A percentile compares a stretch with the other conserved stretches of the same genome.
These are phyloP conservation scores for Spilarctia lutea DNA, from an alignment of 2,888 invertebrate species.

Conservation along the genomic window DNA sequence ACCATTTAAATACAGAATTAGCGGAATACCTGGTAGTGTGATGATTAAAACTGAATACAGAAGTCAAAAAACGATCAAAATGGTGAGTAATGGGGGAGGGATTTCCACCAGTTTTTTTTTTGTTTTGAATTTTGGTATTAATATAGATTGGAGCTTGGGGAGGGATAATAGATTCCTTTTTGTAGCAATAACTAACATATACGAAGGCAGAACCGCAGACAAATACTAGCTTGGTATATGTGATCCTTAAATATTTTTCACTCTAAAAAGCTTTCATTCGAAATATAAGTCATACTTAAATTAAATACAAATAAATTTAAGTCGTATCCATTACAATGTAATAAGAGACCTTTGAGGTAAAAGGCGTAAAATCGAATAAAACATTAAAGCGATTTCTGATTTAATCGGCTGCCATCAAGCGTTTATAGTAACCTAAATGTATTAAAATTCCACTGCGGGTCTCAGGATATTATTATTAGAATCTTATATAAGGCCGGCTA, in stretches of 20 bases:
- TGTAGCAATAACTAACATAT: too few species aligned
- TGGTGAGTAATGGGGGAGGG: too few species aligned
- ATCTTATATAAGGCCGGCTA: constrained; percentile 17
- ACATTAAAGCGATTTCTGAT: constrained; percentile 25
- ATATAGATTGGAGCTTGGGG: too few species aligned
- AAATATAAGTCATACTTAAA: not conserved
- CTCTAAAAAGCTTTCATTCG: not conserved
- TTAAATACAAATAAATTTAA: not conserved
- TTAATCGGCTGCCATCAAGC: constrained; percentile 23
- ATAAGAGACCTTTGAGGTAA: constrained; percentile 9
- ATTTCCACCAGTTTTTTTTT: too few species aligned
- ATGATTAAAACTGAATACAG: too few species aligned
- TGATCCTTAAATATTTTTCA: not conserved
- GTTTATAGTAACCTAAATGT: constrained; percentile 30
- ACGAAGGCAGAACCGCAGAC: too few species aligned
- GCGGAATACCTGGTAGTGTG: too few species aligned
- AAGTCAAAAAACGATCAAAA: too few species aligned
- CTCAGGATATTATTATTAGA: constrained; percentile 28
- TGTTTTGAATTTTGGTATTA: too few species aligned
- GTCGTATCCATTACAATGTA: constrained; percentile 13
- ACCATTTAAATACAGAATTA: too few species aligned
- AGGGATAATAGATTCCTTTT: too few species aligned
- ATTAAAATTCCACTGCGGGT: constrained; percentile 28
- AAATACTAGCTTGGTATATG: too few species aligned
- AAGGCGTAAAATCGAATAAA: constrained; percentile 20